A percentile compares a stretch with the other conserved stretches of the same genome.
These are phyloP conservation scores for Tetrax tetrax DNA, from an alignment of 2,113 vertebrate genomes.

Conservation along the genomic window DNA sequence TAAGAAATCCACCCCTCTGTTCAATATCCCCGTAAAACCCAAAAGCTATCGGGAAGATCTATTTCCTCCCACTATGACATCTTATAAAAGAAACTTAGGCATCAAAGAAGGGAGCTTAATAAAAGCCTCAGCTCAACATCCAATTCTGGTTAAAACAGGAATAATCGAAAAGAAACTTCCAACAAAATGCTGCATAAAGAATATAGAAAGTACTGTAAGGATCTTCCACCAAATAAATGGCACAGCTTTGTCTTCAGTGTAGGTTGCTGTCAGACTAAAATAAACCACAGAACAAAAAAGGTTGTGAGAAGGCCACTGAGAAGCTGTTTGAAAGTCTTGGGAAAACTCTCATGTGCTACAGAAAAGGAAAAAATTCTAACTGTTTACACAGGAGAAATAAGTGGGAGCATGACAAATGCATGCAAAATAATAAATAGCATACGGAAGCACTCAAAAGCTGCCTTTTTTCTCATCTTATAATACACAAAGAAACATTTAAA, in stretches of 20 bases:
- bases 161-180: not conserved
- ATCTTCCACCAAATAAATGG: not conserved
- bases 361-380: not conserved
- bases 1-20: not conserved
- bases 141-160: not conserved
- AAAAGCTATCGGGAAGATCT: not conserved
- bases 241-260: not conserved
- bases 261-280: not conserved
- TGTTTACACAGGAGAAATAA: not conserved
- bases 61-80: not conserved
- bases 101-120: not conserved
- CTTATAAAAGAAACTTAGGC: not conserved
- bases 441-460: not conserved
- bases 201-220: not conserved
- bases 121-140: not conserved
- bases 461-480: not conserved
- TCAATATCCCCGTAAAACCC: slow-evolving; percentile 3
- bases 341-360: not conserved
- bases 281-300: not conserved
- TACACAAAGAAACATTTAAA: not conserved
- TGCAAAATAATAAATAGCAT: not conserved
- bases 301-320: not conserved
- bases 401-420: not conserved
- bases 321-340: not conserved
- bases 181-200: not conserved